phyloP scores from a whole-genome alignment of 2,113 vertebrate species.

The Corythornis madagascariensis region DNA sequence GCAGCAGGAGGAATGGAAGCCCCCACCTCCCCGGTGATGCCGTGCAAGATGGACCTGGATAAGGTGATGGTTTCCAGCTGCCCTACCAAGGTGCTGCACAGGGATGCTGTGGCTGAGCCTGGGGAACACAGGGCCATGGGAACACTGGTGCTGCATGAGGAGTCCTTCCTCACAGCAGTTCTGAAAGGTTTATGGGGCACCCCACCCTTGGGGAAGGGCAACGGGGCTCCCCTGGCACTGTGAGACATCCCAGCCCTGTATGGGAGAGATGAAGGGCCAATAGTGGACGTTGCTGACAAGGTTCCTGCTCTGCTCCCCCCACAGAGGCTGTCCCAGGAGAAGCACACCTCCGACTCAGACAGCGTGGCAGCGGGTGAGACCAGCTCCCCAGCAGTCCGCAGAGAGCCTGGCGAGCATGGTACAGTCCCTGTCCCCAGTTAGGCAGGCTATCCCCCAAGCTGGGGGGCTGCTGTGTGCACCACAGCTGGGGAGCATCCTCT shows the following conservation, averaged over 20 bases:
- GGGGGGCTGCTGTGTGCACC: neutral
- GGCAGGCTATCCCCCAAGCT: rapidly evolving
- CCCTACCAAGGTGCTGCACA: rapidly evolving
- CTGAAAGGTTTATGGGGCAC: neutral
- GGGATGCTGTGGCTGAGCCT: neutral
- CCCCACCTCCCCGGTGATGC: constrained; percentile 86
- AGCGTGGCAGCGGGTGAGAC: constrained; percentile 81
- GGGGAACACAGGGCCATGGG: rapidly evolving
- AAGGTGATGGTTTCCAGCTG: constrained; percentile 78
- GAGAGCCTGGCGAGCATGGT: constrained; percentile 84
- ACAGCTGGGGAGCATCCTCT: neutral
- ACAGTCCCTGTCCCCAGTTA: neutral
- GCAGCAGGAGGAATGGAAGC: constrained; percentile 70
- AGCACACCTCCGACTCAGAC: constrained; percentile 90
- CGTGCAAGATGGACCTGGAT: constrained; percentile 88
- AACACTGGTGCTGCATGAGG: neutral
- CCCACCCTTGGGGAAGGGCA: neutral
- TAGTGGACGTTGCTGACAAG: neutral
- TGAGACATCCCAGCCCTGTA: neutral
- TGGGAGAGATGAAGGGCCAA: rapidly evolving
- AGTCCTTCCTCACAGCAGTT: neutral
- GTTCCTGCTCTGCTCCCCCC: neutral
- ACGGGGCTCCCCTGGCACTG: neutral
- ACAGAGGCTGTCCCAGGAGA: constrained; percentile 89
- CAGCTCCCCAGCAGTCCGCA: constrained; percentile 55